phyloP scores from a whole-genome alignment of 1,140 invertebrate species.

The Drosophila guanche region DNA sequence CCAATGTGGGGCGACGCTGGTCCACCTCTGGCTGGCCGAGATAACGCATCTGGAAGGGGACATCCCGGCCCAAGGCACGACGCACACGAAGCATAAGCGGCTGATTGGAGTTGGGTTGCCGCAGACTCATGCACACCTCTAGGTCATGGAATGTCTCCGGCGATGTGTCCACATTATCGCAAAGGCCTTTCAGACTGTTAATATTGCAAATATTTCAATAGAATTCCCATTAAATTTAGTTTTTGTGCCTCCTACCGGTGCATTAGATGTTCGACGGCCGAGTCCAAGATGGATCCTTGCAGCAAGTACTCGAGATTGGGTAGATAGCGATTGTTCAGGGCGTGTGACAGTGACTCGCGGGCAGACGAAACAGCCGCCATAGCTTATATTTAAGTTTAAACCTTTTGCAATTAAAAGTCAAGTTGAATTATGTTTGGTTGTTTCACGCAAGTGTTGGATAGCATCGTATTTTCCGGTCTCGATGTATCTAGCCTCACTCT shows the following conservation, averaged over 20 bases:
- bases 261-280: slow-evolving; percentile 95
- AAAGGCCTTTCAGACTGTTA: slow-evolving; percentile 91
- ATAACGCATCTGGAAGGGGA: slow-evolving; percentile 94
- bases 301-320: slow-evolving; percentile 95
- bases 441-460: too few species aligned
- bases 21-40: slow-evolving; percentile 96
- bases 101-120: slow-evolving; percentile 85
- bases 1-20: slow-evolving; percentile 94
- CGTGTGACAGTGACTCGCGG: slow-evolving; percentile 90
- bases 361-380: slow-evolving; percentile 85
- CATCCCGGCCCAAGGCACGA: slow-evolving; percentile 89
- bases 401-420: too few species aligned
- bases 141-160: slow-evolving; percentile 96
- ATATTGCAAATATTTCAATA: background rate
- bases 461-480: too few species aligned
- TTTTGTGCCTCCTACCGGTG: slow-evolving; percentile 85
- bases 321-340: slow-evolving; percentile 92
- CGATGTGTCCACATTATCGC: slow-evolving; percentile 96
- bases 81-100: slow-evolving; percentile 90
- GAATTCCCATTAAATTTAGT: background rate
- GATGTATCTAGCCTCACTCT: too few species aligned
- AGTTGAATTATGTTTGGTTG: too few species aligned
- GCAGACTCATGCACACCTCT: slow-evolving; percentile 92
- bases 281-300: slow-evolving; percentile 95
- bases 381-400: background rate